phyloP scores from a whole-genome alignment of 2,888 invertebrate genomes.

The Cataglyphis altisquamis region DNA sequence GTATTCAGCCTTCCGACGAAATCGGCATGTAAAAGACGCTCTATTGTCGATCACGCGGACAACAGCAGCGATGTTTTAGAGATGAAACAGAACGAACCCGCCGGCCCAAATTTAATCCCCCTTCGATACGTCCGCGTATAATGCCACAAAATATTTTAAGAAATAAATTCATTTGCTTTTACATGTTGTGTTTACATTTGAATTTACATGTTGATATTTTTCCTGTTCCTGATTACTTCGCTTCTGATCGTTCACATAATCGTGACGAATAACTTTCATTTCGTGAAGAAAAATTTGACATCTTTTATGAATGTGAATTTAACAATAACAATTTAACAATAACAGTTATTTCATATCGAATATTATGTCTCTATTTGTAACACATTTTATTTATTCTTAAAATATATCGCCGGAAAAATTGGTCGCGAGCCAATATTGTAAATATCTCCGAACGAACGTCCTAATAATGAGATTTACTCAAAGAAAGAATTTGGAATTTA shows the following conservation, averaged over 20 bases:
- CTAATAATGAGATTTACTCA: constrained; percentile 13
- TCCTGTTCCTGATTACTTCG: no score
- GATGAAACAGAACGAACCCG: not conserved
- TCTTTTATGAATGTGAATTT: constrained; percentile 23
- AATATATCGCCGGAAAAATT: constrained; percentile 28
- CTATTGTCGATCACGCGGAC: constrained; percentile 20
- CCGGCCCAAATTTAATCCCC: constrained; percentile 3
- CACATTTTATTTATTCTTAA: not conserved
- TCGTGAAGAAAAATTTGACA: not conserved
- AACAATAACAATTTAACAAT: not conserved
- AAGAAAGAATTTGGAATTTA: constrained; percentile 10
- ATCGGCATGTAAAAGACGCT: not conserved
- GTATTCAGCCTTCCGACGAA: constrained; percentile 51
- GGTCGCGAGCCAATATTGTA: constrained; percentile 23
- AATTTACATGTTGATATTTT: not conserved
- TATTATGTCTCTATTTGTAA: not conserved
- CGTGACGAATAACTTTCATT: not conserved
- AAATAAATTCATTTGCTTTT: not conserved
- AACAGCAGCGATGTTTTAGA: not conserved
- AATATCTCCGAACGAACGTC: constrained; percentile 7
- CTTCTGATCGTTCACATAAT: not conserved
- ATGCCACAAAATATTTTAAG: not conserved
- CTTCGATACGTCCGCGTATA: not conserved
- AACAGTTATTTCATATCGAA: not conserved
- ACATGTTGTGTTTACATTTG: not conserved